phyloP scores from a whole-genome alignment of 1,140 invertebrate genomes.

The Pomacea maculata region DNA sequence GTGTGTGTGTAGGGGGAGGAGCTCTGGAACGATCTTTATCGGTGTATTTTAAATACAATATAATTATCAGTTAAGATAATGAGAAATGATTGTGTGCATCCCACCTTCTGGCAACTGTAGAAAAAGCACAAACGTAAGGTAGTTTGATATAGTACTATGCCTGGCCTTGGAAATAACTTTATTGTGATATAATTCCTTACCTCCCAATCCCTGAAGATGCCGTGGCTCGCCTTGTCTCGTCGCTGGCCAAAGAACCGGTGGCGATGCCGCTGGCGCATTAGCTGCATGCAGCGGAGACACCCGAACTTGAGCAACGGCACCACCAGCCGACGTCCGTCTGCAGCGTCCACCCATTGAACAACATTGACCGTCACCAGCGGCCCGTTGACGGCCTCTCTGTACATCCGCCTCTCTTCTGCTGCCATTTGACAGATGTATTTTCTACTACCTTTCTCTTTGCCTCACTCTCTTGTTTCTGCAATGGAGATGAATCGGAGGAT shows the following conservation, averaged over 20 bases:
- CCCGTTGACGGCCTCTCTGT: no score
- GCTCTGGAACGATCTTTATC: background rate
- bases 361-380: no score
- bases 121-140: background rate
- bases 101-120: background rate
- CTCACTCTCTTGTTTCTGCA: no score
- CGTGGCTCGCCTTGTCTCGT: background rate
- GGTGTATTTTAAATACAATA: background rate
- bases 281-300: constrained; percentile 29
- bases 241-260: background rate
- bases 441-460: no score
- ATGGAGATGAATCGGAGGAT: no score
- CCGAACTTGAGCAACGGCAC: constrained; percentile 27
- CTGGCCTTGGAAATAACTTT: no score
- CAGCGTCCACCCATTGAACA: background rate
- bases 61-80: background rate
- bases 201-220: background rate
- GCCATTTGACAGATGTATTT: no score
- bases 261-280: constrained; percentile 19
- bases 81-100: background rate
- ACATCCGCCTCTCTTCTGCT: no score
- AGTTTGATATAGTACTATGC: background rate
- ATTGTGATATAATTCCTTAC: no score
- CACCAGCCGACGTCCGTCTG: constrained; percentile 5
- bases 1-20: background rate